A percentile compares a stretch with the other conserved stretches of the same genome.
These are phyloP conservation scores for Tolmerus cingulatus DNA, from an alignment of 2,888 invertebrate genomes.

Conservation along the genomic window DNA sequence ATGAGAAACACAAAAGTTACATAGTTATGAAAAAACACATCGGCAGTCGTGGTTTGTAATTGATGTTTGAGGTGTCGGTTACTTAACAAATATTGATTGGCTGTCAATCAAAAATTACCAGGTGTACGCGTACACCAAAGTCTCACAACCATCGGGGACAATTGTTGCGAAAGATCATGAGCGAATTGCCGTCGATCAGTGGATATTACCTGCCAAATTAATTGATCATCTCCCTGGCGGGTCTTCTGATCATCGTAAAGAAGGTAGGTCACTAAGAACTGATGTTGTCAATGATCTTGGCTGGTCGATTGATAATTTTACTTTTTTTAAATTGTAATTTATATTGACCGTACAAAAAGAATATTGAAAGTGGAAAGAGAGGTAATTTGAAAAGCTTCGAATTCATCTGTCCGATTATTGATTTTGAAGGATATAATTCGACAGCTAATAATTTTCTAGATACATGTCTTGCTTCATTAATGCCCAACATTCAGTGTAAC, in stretches of 20 bases:
- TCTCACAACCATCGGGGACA: neutral
- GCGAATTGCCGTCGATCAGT: neutral
- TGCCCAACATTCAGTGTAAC: no score
- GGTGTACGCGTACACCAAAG: neutral
- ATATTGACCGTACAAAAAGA: neutral
- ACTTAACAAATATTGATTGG: constrained; percentile 34
- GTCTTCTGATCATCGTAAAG: neutral
- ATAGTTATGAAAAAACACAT: neutral
- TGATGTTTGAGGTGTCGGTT: constrained; percentile 21
- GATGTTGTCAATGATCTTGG: neutral
- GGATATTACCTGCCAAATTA: constrained; percentile 21
- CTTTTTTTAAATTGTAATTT: neutral
- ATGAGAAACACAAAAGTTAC: neutral
- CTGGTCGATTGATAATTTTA: neutral
- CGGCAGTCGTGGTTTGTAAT: neutral
- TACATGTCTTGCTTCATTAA: neutral
- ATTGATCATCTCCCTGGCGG: neutral
- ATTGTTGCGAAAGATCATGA: neutral
- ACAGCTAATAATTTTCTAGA: neutral
- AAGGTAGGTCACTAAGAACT: neutral
- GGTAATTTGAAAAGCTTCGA: neutral
- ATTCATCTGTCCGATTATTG: neutral
- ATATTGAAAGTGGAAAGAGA: neutral
- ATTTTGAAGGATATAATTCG: neutral
- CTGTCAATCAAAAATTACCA: constrained; percentile 21